Base-by-base conservation (phyloP, 2,113 vertebrate species). In the Telmatochromis brachygnathus region DNA sequence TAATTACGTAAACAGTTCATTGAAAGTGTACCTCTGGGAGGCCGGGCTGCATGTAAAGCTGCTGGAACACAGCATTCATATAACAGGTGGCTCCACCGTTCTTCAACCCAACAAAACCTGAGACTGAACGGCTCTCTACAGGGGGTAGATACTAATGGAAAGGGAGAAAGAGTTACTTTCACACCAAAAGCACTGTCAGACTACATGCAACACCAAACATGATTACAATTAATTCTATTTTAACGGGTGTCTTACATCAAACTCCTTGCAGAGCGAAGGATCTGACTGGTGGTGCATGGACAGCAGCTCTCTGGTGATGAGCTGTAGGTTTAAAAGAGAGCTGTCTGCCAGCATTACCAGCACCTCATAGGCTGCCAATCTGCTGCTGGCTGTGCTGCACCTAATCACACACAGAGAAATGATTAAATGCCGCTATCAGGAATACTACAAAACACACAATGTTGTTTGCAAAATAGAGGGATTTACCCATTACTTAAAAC, bases 41-140 rank as follows among this genome's bases (percentile, higher is more conserved):
- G 33, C 99, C 99, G 3, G 99, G 99, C 88, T 99, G 99, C 99
- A 99, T 99, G 65, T 99, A 99, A 0, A 99, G 97, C 94, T 99
- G 99, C 95, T 99, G 99, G 95, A 99, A 99, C 85, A 99, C 98
- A 0, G 99, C 98, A 7, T 99, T 99, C 99, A 99, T 99, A 91
- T 99, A 99, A 94, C 99, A 99, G 1, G 99, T 99, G 9, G 99
- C 99, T 3, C 99, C 99, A 8, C 98, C 99, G 2, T 99, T 99
- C 95, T 99, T 99, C 88, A 99, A 92, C 1, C 99, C 99, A 84
- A 99, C 99, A 86, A 99, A 99, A 15, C 99, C 99, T 9, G 98
- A 99, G 47, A 97, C 94, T 13, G 98, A 98, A 19, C 98, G 97
- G 92, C 98, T 98, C 79, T 99, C 99, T 88, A 99, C 99, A 0